Evolutionary conservation across 2,113 vertebrate species (phyloP).

Genomic region (Sebastes schlegelii): DNA sequence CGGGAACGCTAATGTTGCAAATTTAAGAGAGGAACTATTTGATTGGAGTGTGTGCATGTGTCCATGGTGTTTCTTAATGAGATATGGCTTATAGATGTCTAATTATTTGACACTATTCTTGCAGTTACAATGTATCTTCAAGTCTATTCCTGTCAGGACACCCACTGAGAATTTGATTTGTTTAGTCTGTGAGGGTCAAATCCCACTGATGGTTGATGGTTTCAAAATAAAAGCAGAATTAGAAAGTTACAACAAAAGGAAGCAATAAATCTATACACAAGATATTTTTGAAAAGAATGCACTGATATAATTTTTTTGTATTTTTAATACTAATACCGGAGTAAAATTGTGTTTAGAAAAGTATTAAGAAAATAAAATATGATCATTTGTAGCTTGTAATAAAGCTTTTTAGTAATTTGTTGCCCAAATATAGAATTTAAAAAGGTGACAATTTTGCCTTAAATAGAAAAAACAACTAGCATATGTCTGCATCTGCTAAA

Average conservation of each 20-base stretch:
- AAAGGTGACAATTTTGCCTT: background rate
- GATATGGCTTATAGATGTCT: background rate
- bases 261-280: background rate
- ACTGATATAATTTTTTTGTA: background rate
- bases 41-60: background rate
- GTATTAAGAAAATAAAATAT: too few species aligned
- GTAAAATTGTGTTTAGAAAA: background rate
- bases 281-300: background rate
- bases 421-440: background rate
- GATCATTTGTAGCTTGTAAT: too few species aligned
- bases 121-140: background rate
- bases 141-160: background rate
- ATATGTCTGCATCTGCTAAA: slow-evolving; percentile 21
- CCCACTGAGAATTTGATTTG: background rate
- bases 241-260: background rate
- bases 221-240: background rate
- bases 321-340: background rate
- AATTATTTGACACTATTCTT: background rate
- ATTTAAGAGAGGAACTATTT: background rate
- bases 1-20: background rate
- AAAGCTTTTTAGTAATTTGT: too few species aligned
- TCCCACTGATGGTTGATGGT: background rate
- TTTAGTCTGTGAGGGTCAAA: background rate
- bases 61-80: background rate
- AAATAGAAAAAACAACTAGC: background rate